Conservation (phyloP, 2,113 vertebrate species). For the Barnardius zonarius region DNA sequence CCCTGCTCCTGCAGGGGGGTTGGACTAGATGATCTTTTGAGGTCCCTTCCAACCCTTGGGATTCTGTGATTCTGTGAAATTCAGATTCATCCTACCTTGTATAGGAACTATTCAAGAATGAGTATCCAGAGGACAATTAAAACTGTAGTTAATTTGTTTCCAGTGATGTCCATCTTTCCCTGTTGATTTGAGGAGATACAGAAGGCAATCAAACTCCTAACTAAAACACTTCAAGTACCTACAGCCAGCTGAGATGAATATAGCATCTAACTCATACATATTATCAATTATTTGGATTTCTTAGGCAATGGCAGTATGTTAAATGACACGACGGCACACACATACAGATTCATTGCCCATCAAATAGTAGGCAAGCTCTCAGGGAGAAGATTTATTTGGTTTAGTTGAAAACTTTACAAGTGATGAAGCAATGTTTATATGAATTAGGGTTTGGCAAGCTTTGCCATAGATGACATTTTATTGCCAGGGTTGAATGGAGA, state of each 20-base stretch:
- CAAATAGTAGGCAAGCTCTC: background rate
- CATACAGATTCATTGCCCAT: background rate
- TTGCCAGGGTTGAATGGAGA: background rate
- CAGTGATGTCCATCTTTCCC: background rate
- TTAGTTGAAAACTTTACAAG: background rate
- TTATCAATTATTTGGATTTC: background rate
- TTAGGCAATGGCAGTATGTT: background rate
- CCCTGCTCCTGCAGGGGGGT: too few relatives aligned
- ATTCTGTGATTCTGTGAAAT: too few relatives aligned
- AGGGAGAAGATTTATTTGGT: background rate
- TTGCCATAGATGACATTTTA: background rate
- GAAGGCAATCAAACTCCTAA: background rate
- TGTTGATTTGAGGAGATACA: background rate
- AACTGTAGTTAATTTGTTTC: background rate
- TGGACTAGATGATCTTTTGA: too few relatives aligned
- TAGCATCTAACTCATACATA: background rate
- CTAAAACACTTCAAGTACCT: background rate
- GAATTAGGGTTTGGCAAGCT: background rate
- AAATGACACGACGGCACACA: fast-evolving
- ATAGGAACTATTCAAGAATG: background rate
- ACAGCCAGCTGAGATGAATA: background rate
- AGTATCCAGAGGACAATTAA: background rate
- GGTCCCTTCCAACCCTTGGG: too few relatives aligned
- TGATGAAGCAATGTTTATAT: background rate
- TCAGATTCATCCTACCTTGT: background rate